Evolutionary conservation across 2,888 invertebrate species (phyloP).

Genomic region (Cancer borealis): DNA sequence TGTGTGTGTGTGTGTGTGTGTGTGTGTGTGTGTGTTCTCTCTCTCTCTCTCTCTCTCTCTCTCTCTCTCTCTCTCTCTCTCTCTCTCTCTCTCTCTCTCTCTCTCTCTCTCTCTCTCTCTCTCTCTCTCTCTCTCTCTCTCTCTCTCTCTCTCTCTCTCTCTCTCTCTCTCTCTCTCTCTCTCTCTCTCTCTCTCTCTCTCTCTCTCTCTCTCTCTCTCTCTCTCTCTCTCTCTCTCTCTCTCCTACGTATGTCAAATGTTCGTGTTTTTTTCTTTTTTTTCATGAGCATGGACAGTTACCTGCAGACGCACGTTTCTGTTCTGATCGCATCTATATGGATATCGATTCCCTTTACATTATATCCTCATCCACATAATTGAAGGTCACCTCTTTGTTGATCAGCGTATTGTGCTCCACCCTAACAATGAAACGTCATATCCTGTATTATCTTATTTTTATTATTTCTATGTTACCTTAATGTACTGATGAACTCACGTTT

Average conservation of each 20-base stretch:
- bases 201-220: too few species aligned
- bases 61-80: neutral
- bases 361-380: neutral
- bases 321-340: neutral
- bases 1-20: constrained; percentile 57
- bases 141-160: too few species aligned
- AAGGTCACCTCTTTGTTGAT: neutral
- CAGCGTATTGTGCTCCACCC: neutral
- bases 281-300: too few species aligned
- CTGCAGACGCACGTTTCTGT: neutral
- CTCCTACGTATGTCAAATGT: too few species aligned
- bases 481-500: neutral
- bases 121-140: constrained; percentile 41
- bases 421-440: neutral
- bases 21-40: constrained; percentile 38
- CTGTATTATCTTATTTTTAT: neutral
- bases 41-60: neutral
- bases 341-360: neutral
- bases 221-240: too few species aligned
- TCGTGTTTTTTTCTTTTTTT: too few species aligned
- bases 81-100: constrained; percentile 4
- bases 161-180: too few species aligned
- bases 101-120: constrained; percentile 25
- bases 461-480: neutral
- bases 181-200: neutral